Percentiles rank a stretch among this genome's conserved stretches.
phyloP scores from a whole-genome alignment of 1,140 invertebrate species.

The Psix sp. region DNA sequence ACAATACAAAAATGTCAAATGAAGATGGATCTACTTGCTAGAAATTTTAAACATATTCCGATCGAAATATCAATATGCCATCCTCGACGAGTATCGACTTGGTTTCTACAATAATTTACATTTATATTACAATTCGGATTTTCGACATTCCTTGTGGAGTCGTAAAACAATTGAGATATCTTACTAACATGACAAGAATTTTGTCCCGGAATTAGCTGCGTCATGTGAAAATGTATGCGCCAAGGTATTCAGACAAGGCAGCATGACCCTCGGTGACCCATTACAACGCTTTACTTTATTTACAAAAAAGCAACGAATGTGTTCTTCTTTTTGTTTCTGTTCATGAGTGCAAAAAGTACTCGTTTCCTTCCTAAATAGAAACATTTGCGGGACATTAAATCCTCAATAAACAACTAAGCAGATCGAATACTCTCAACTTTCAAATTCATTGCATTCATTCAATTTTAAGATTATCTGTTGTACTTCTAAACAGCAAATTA shows the following conservation, averaged over 20 bases:
- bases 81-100: constrained; percentile 25
- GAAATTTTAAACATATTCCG: constrained; percentile 7
- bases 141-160: constrained; percentile 32
- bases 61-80: constrained; percentile 32
- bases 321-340: no score
- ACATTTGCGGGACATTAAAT: no score
- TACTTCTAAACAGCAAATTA: constrained; percentile 9
- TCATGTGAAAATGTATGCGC: constrained; percentile 37
- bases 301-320: neutral
- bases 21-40: constrained; percentile 47
- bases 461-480: no score
- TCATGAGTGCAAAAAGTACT: no score
- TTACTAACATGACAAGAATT: constrained; percentile 46
- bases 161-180: constrained; percentile 53
- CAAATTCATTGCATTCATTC: no score
- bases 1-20: constrained; percentile 54
- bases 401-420: neutral
- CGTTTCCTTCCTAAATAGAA: no score
- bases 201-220: constrained; percentile 48
- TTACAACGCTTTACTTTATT: neutral
- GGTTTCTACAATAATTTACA: constrained; percentile 42
- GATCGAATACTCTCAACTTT: no score
- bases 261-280: constrained; percentile 1
- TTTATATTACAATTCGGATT: constrained; percentile 47
- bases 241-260: constrained; percentile 5